These are phyloP conservation scores for Heliangelus exortis DNA, from an alignment of 2,797 vertebrate genomes.

Conservation along the genomic window DNA sequence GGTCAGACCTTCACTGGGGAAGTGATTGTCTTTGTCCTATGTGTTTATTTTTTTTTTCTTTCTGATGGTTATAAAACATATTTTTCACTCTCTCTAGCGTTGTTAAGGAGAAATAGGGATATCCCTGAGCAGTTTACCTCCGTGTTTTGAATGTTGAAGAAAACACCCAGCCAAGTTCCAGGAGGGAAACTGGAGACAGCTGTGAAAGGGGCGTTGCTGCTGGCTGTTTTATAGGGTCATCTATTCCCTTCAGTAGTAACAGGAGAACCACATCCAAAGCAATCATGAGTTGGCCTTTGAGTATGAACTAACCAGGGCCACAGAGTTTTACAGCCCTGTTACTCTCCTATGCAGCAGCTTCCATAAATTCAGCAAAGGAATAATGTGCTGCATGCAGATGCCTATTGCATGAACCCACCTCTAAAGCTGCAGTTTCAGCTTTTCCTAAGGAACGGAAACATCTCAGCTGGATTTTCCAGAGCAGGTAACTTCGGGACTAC, in stretches of 20 bases:
- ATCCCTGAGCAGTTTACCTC: slow-evolving; percentile 40
- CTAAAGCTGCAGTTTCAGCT: not conserved
- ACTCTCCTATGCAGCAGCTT: not conserved
- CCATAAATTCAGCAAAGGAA: not conserved
- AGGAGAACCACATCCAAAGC: not conserved
- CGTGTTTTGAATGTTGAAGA: not conserved
- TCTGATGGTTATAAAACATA: not conserved
- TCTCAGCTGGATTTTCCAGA: not conserved
- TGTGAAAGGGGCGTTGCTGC: not conserved
- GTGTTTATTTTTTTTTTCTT: not conserved
- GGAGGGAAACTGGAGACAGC: slow-evolving; percentile 31
- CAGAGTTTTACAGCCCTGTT: not conserved
- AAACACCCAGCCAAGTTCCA: slow-evolving; percentile 22
- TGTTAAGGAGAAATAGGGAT: slow-evolving; percentile 11
- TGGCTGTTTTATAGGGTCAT: not conserved
- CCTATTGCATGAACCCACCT: not conserved
- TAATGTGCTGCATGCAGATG: not conserved
- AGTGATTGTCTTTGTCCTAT: not conserved
- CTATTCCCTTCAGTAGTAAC: not conserved
- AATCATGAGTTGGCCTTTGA: not conserved
- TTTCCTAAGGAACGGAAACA: not conserved
- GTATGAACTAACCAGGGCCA: not conserved
- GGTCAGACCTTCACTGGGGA: not conserved
- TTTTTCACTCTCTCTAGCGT: not conserved
- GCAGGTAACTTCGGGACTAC: not conserved